Evolutionary conservation across 2,113 vertebrate species (phyloP).

Genomic region (Protobothrops flavoviridis): DNA sequence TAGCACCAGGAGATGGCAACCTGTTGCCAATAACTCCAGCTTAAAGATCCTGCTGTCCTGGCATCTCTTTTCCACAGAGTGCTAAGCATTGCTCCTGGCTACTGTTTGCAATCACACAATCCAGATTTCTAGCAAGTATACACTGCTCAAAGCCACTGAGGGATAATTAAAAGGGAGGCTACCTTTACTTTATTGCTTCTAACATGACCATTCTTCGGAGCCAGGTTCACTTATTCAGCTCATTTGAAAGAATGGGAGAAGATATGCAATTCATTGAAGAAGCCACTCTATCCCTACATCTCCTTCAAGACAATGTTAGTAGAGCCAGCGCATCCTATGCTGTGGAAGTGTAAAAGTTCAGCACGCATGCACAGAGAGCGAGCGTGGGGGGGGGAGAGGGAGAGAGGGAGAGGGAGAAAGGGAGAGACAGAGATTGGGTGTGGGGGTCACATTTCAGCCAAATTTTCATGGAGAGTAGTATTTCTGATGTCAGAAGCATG

Average conservation of each 20-base stretch:
- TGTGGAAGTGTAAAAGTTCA: background rate
- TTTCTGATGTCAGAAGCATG: too few species aligned
- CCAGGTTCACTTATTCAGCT: background rate
- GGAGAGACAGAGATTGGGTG: too few species aligned
- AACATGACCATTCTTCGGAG: background rate
- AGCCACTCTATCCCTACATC: background rate
- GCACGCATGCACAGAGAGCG: too few species aligned
- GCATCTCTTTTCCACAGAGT: background rate
- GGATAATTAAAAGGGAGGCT: background rate
- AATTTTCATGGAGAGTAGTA: too few species aligned
- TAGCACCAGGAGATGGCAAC: background rate
- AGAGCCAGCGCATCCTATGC: background rate
- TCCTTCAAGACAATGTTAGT: too few species aligned
- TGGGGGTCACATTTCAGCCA: too few species aligned
- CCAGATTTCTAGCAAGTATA: background rate
- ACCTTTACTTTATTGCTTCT: background rate
- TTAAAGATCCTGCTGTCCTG: background rate
- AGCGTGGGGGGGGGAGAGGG: accelerated
- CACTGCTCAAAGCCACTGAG: background rate
- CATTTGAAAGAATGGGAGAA: background rate
- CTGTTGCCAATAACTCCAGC: background rate
- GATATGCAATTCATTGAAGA: background rate
- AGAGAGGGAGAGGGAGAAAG: too few species aligned
- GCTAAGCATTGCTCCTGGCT: background rate
- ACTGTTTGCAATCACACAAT: background rate